A percentile compares a stretch with the other conserved stretches of the same genome.
These are phyloP conservation scores for Dasypogon diadema DNA, from an alignment of 2,888 invertebrate species.

Conservation along the genomic window DNA sequence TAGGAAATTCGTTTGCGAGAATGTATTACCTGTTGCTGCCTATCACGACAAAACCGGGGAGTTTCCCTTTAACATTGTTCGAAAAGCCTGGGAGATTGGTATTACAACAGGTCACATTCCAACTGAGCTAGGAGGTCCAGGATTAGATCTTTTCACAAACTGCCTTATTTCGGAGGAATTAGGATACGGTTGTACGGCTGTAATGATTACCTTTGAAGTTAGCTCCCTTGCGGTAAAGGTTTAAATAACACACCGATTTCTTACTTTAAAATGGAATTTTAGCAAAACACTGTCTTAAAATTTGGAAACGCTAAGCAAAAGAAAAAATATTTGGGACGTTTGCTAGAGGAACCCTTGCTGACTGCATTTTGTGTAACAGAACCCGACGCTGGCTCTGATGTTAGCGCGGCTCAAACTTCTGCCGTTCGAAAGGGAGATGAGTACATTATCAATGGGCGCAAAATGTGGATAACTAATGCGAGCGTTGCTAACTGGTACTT, in stretches of 20 bases:
- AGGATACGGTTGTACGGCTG: slow-evolving; percentile 93
- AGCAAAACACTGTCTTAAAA: slow-evolving; percentile 89
- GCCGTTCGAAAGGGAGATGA: slow-evolving; percentile 92
- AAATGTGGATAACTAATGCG: slow-evolving; percentile 98
- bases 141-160: slow-evolving; percentile 64
- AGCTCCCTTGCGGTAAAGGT: slow-evolving; percentile 72
- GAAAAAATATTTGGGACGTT: slow-evolving; percentile 88
- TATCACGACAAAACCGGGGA: slow-evolving; percentile 91
- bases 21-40: slow-evolving; percentile 90
- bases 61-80: slow-evolving; percentile 94
- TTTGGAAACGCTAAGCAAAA: slow-evolving; percentile 87
- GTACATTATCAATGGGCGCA: slow-evolving; percentile 89
- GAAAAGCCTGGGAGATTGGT: slow-evolving; percentile 92
- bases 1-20: slow-evolving; percentile 90
- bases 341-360: slow-evolving; percentile 85
- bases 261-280: slow-evolving; percentile 54
- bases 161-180: slow-evolving; percentile 91
- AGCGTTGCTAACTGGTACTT: slow-evolving; percentile 94
- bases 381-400: slow-evolving; percentile 93
- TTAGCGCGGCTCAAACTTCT: slow-evolving; percentile 86
- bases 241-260: background rate
- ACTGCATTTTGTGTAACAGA: slow-evolving; percentile 94
- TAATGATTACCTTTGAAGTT: slow-evolving; percentile 81
- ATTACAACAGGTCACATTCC: slow-evolving; percentile 91
- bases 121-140: slow-evolving; percentile 75